Evolutionary conservation across 2,113 vertebrate species (phyloP).

Genomic region (Monopterus albus): DNA sequence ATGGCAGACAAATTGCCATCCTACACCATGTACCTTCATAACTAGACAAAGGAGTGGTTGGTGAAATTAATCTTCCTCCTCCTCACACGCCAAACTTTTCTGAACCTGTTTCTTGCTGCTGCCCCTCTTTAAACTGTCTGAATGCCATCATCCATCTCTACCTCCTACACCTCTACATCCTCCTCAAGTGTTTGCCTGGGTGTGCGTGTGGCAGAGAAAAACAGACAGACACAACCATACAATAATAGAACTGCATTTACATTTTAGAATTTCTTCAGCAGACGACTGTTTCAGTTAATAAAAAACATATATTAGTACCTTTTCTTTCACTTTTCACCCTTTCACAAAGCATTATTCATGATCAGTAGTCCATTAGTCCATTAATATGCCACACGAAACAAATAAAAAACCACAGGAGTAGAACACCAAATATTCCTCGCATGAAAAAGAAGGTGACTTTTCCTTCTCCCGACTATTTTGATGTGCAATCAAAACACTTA

Average conservation of each 20-base stretch:
- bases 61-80: constrained; percentile 53
- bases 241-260: constrained; percentile 31
- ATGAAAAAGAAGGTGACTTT: background rate
- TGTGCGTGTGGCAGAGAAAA: constrained; percentile 49
- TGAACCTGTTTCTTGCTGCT: constrained; percentile 51
- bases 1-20: constrained; percentile 18
- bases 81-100: constrained; percentile 60
- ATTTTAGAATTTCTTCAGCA: constrained; percentile 29
- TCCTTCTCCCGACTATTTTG: background rate
- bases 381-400: constrained; percentile 1
- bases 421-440: constrained; percentile 3
- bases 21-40: constrained; percentile 23
- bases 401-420: constrained; percentile 2
- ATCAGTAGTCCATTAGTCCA: background rate
- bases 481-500: constrained; percentile 15
- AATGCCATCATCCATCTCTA: constrained; percentile 72
- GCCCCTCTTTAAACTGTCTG: constrained; percentile 68
- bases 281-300: constrained; percentile 26
- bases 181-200: constrained; percentile 48
- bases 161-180: constrained; percentile 73
- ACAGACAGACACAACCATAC: constrained; percentile 33
- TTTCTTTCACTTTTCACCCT: background rate
- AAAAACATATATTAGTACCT: too few relatives aligned
- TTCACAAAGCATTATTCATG: background rate
- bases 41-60: constrained; percentile 41